phyloP scores from a whole-genome alignment of 2,797 vertebrate species.

The Myotis myotis region DNA sequence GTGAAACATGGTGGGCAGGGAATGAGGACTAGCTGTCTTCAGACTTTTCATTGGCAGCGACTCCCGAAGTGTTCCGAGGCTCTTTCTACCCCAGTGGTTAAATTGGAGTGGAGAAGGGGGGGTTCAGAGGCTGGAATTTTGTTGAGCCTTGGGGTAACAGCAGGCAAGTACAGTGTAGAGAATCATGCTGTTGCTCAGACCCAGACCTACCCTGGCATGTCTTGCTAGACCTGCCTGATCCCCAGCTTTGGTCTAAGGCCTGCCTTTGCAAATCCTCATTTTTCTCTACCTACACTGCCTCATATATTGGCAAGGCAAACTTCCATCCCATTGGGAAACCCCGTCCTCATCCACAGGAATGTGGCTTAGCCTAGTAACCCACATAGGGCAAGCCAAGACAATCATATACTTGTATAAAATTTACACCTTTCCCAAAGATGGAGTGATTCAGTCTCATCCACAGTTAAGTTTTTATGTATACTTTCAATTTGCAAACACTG shows the following conservation, averaged over 20 bases:
- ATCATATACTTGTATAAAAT: neutral
- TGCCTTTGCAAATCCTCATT: neutral
- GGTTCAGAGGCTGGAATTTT: neutral
- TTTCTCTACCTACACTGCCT: neutral
- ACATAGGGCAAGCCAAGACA: constrained; percentile 24
- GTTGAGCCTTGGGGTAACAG: neutral
- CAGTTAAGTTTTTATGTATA: neutral
- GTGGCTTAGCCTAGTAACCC: constrained; percentile 29
- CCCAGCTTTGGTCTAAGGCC: neutral
- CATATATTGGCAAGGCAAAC: neutral
- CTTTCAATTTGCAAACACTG: neutral
- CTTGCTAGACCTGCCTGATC: neutral
- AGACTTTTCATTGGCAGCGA: neutral
- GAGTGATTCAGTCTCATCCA: neutral
- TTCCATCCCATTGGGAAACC: neutral
- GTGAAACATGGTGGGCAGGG: neutral
- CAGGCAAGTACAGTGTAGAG: too few relatives aligned
- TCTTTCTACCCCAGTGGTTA: neutral
- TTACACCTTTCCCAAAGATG: neutral
- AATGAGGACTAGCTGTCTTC: neutral
- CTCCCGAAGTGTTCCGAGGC: neutral
- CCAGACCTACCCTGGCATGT: neutral
- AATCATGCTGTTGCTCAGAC: neutral
- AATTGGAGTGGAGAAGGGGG: too few relatives aligned
- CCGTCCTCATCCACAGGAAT: neutral